Evolutionary conservation across 2,797 vertebrate genomes (phyloP).

Genomic region (Lacerta viridis): DNA sequence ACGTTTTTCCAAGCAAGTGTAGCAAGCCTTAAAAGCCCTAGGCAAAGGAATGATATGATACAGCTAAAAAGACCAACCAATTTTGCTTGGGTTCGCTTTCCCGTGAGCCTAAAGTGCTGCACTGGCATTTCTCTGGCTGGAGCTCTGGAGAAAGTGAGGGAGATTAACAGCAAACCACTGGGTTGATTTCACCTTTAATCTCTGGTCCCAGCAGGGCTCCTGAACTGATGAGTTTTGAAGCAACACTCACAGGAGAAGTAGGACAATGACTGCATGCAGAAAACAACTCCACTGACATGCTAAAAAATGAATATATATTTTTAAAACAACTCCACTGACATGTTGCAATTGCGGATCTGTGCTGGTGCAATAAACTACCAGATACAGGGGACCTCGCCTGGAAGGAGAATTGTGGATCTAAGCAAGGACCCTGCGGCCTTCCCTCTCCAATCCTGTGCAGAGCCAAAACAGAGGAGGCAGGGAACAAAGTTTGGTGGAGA

Average conservation of each 20-base stretch:
- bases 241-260: slow-evolving; percentile 14
- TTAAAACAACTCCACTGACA: neutral
- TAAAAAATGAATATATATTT: no score
- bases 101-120: neutral
- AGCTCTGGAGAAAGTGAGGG: neutral
- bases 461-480: neutral
- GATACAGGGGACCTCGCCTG: neutral
- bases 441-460: neutral
- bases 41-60: neutral
- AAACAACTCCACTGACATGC: neutral
- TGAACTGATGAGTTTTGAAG: neutral
- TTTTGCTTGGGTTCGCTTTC: neutral
- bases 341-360: neutral
- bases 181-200: slow-evolving; percentile 27
- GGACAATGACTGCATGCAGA: neutral
- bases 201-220: slow-evolving; percentile 18
- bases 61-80: neutral
- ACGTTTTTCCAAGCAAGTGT: neutral
- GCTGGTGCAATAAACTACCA: neutral
- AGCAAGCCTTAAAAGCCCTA: neutral
- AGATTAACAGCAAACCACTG: slow-evolving; percentile 20
- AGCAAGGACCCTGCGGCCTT: neutral
- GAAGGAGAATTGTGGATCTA: neutral
- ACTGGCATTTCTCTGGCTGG: neutral
- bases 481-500: neutral